phyloP scores from a whole-genome alignment of 2,888 invertebrate species.

The Sepiola atlantica region DNA sequence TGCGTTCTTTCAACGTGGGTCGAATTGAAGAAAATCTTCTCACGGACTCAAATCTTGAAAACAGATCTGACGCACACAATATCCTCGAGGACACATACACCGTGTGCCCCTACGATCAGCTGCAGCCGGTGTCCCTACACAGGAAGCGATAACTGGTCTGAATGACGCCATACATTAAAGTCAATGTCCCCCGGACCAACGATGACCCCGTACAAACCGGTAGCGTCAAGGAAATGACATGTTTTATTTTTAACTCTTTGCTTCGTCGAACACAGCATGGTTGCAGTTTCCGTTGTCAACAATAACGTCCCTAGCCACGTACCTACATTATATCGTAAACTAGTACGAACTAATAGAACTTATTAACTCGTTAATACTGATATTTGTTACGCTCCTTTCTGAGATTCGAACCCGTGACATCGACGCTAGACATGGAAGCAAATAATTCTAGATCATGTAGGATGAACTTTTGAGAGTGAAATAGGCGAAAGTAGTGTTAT shows the following conservation, averaged over 20 bases:
- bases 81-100: constrained; percentile 32
- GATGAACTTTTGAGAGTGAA: no score
- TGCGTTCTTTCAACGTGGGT: background rate
- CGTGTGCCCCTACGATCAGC: background rate
- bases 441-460: no score
- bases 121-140: background rate
- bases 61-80: background rate
- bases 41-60: background rate
- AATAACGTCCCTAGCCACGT: no score
- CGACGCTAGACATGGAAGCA: no score
- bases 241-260: background rate
- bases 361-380: no score
- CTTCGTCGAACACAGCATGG: background rate
- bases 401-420: no score
- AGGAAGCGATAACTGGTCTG: background rate
- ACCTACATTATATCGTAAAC: no score
- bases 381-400: no score
- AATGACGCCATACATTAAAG: background rate
- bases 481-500: no score
- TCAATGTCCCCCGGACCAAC: background rate
- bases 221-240: background rate
- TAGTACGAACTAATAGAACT: no score
- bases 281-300: no score
- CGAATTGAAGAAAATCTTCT: background rate
- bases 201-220: background rate